Evolutionary conservation across 37 sponge, comb jelly and placozoan genomes (phyloP), one percentile per base, ranked within the genome.

Genomic region (Axinella damicornis): DNA sequence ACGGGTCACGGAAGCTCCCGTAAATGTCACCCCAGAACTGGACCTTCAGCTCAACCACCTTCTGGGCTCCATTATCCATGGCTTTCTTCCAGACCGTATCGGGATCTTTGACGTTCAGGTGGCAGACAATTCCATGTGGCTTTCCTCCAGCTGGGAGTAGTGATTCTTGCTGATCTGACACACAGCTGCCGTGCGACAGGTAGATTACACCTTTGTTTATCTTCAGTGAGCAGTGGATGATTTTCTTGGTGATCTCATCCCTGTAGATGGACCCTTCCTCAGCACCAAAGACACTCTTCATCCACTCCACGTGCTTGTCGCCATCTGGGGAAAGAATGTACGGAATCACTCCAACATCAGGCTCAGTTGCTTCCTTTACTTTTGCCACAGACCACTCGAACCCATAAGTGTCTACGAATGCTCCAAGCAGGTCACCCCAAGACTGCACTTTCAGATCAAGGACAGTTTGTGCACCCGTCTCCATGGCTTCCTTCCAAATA

Each of bases 61-160:
- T 41, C 0, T 25, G 73, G 31, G 85, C 90, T 37, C 85, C 90
- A 74, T 84, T 84, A 0, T 37, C 85, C 74, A 84, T 35, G 17
- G 90, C 90, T 54, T 73, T 90, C 81, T 90, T 90, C 90, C 90
- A 90, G 0, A 80, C 37, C 12, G 30, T 53, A n/a, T 84, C 85
- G 1, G 78, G 78, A 18, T 79, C 74, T 30, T 65, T 2, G 22
- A 83, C 54, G 2, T 90, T 38, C 20, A 85, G 39, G 24, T 90
- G 90, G 35, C 65, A 37, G 16, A 84, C 58, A 32, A 85, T 25
- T 20, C 84, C 84, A 14, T 54, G 57, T 1, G 74, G 66, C 1
- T 62, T 65, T 6, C 66, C 35, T 1, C 46, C 46, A 46, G 46
- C 6, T 46, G 46, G 46, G 46, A 46, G 46, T 12, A 46, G 46